Evolutionary conservation across 2,888 invertebrate species (phyloP).

Genomic region (Rhorus exstirpatorius): DNA sequence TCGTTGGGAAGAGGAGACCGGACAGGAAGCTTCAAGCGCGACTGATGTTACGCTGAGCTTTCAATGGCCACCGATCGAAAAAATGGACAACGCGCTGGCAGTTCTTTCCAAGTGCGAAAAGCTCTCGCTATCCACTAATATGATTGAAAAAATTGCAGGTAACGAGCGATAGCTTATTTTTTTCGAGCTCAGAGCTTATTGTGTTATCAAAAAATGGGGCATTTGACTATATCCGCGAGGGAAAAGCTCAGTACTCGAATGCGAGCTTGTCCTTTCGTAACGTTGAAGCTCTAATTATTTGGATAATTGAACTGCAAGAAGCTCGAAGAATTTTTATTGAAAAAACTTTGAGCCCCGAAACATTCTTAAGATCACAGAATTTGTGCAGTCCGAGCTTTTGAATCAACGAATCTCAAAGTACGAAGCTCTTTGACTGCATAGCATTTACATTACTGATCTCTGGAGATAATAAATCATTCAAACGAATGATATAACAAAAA

Average conservation of each 20-base stretch:
- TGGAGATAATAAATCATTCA: no score
- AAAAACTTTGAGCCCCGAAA: neutral
- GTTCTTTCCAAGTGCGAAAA: constrained; percentile 92
- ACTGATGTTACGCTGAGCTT: constrained; percentile 93
- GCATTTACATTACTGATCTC: no score
- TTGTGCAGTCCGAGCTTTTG: no score
- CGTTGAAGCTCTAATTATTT: neutral
- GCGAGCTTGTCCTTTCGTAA: neutral
- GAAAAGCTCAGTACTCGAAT: neutral
- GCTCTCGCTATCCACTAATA: constrained; percentile 95
- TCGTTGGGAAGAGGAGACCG: constrained; percentile 93
- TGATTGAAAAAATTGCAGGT: constrained; percentile 95
- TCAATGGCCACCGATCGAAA: constrained; percentile 97
- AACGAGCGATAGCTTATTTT: constrained; percentile 1
- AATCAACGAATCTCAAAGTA: no score
- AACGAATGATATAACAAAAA: no score
- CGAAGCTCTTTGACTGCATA: no score
- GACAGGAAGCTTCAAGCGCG: constrained; percentile 90
- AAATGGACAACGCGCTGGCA: constrained; percentile 95
- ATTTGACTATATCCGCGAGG: constrained; percentile 8
- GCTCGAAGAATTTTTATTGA: neutral
- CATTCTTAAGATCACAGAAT: no score
- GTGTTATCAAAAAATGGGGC: neutral
- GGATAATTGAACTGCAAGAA: neutral
- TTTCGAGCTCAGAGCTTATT: neutral